Conservation (phyloP, 2,113 vertebrate genomes). For the Chrysochloris asiatica region DNA sequence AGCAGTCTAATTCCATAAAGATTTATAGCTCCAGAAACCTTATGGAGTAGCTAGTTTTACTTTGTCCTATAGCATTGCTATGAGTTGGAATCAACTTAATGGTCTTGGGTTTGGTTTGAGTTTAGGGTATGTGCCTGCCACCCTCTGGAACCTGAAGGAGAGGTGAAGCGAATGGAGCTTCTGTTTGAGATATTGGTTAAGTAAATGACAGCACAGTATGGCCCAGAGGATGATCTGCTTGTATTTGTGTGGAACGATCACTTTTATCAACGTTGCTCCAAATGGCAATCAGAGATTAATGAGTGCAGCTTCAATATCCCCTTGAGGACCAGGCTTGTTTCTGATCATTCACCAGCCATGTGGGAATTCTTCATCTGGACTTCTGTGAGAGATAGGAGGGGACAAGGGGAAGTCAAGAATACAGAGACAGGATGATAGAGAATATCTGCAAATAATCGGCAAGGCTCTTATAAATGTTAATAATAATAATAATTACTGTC, state of each 20-base stretch:
- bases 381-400: not conserved
- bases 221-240: not conserved
- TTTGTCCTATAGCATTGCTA: no score
- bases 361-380: not conserved
- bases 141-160: not conserved
- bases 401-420: not conserved
- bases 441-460: not conserved
- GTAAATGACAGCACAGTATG: not conserved
- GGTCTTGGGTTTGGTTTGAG: no score
- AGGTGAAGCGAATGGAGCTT: conserved; percentile 33
- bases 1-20: no score
- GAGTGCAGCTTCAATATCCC: not conserved
- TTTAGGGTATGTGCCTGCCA: not conserved
- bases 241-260: not conserved
- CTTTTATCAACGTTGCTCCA: not conserved
- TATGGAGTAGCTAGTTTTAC: no score
- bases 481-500: not conserved
- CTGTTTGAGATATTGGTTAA: conserved; percentile 52
- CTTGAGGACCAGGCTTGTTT: not conserved
- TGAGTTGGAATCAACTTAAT: no score
- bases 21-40: no score
- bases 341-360: not conserved
- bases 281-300: not conserved
- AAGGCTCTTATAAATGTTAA: not conserved
- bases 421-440: not conserved